Percentiles rank a stretch among this genome's conserved stretches.
Conservation (phyloP, 2,113 vertebrate species). For the Monopterus albus region DNA sequence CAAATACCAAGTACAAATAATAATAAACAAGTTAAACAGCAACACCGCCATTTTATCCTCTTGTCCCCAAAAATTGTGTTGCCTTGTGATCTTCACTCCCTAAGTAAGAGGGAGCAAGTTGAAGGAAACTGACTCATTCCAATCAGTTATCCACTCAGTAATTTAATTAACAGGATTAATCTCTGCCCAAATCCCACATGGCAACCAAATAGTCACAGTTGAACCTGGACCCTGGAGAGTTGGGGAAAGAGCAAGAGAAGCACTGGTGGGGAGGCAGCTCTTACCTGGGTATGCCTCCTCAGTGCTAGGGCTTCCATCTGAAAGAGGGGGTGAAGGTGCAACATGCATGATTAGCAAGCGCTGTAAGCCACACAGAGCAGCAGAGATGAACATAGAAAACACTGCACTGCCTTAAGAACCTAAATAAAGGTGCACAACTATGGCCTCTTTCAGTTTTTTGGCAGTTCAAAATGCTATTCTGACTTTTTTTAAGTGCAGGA, state of each 20-base stretch:
- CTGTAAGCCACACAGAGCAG: constrained; percentile 81
- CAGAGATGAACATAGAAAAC: constrained; percentile 69
- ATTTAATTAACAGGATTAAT: background rate
- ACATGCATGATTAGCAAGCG: constrained; percentile 92
- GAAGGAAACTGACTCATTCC: background rate
- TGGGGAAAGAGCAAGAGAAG: constrained; percentile 2
- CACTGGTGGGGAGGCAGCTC: constrained; percentile 74
- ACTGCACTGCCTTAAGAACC: constrained; percentile 3
- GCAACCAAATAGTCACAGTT: too few relatives aligned
- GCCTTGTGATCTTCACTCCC: too few relatives aligned
- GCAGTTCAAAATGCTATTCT: background rate
- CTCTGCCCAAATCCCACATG: background rate
- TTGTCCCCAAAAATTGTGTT: too few relatives aligned
- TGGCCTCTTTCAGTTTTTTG: background rate
- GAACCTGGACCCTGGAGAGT: background rate
- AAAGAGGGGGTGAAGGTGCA: constrained; percentile 90
- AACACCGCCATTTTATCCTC: too few relatives aligned
- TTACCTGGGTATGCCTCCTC: constrained; percentile 96
- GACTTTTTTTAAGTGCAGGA: too few relatives aligned
- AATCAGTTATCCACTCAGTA: background rate
- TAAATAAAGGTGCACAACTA: background rate
- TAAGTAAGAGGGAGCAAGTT: background rate
- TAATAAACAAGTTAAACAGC: background rate
- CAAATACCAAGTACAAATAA: background rate
- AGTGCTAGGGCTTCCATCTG: constrained; percentile 91